Evolutionary conservation across 2,888 invertebrate genomes (phyloP), one percentile per base, ranked within the genome.

Genomic region (Clanis bilineata): DNA sequence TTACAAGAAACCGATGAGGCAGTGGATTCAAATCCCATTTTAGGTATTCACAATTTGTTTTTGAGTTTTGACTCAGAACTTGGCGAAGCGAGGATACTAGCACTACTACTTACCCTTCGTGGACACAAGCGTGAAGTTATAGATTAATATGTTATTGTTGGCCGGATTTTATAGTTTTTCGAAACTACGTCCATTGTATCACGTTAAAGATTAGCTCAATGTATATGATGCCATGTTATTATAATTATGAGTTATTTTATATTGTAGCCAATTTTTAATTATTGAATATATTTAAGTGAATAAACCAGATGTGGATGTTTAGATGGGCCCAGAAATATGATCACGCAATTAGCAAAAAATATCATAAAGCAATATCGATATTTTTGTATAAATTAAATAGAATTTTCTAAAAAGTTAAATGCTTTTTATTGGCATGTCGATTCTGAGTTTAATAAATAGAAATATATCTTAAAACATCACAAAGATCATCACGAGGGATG

Each of bases 141-240:
- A n/a, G n/a, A n/a, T n/a, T n/a, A n/a, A n/a, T n/a, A n/a, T n/a
- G n/a, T n/a, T n/a, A n/a, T n/a, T n/a, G n/a, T n/a, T n/a, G n/a
- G n/a, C n/a, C n/a, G n/a, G n/a, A n/a, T n/a, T n/a, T n/a, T n/a
- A 25, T 25, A 10, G 9, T 36, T 36, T 36, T 36, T 36, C 36
- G 5, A 32, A 32, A 32, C 6, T 36, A 12, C 36, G 36, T 36
- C 9, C 36, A 56, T 45, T 57, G 9, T 41, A 23, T 45, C 18
- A 15, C 23, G 10, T 15, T 45, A 36, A 57, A 43, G 15, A 25
- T 56, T 56, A 39, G 56, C 56, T 56, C 39, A 56, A 39, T 56
- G 23, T 51, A 47, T 47, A n/a, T 51, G 32, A 51, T 51, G 51
- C 51, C 21, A 36, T 57, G 36, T 41, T 39, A 25, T 39, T 36